phyloP scores from a whole-genome alignment of 2,113 vertebrate genomes.

The Plotosus lineatus region DNA sequence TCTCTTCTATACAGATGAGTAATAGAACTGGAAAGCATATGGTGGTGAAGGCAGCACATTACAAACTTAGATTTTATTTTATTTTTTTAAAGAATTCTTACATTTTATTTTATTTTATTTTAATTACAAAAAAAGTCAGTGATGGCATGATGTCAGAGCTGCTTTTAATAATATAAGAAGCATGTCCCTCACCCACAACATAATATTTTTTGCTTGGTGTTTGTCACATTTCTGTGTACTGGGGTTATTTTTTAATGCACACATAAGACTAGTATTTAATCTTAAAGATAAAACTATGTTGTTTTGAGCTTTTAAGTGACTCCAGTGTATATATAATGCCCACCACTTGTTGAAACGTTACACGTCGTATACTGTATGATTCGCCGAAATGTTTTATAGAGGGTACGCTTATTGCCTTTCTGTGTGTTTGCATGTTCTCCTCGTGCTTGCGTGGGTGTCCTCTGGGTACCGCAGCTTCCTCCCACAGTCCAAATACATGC shows the following conservation, averaged over 20 bases:
- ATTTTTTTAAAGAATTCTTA: slow-evolving; percentile 13
- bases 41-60: neutral
- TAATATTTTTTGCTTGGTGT: neutral
- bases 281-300: neutral
- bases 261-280: neutral
- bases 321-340: too few relatives aligned
- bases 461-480: too few relatives aligned
- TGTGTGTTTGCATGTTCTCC: too few relatives aligned
- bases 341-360: too few relatives aligned
- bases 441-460: too few relatives aligned
- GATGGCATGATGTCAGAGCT: neutral
- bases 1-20: neutral
- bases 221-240: slow-evolving; percentile 1
- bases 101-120: neutral
- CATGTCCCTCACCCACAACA: neutral
- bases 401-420: neutral
- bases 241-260: neutral
- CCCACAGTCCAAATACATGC: too few relatives aligned
- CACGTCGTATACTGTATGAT: too few relatives aligned
- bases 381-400: neutral
- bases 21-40: neutral
- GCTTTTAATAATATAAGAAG: neutral
- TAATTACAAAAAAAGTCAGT: neutral
- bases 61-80: neutral
- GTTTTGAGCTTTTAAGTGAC: too few relatives aligned